A percentile compares a stretch with the other conserved stretches of the same genome.
phyloP scores from a whole-genome alignment of 2,797 vertebrate species.

The Liparis tanakae region DNA sequence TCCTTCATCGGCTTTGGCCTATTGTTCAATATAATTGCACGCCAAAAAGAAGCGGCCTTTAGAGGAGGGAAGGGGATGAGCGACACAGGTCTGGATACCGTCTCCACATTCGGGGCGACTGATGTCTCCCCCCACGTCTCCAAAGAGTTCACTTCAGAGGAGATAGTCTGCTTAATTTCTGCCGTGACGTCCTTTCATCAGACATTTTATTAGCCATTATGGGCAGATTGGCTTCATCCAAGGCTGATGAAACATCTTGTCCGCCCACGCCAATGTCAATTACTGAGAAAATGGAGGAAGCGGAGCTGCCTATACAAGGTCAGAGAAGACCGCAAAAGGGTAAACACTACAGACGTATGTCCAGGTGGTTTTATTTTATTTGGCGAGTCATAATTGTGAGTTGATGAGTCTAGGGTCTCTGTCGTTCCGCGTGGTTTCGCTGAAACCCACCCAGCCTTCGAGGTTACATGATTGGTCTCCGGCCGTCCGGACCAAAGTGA shows the following conservation, averaged over 20 bases:
- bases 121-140: constrained; percentile 52
- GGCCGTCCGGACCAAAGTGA: constrained; percentile 1
- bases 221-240: constrained; percentile 50
- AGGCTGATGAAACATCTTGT: constrained; percentile 50
- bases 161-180: constrained; percentile 59
- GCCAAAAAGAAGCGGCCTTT: constrained; percentile 56
- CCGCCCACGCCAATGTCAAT: constrained; percentile 40
- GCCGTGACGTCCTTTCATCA: constrained; percentile 56
- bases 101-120: constrained; percentile 39
- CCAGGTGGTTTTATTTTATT: constrained; percentile 29
- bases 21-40: constrained; percentile 83
- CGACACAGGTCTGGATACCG: constrained; percentile 59
- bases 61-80: constrained; percentile 49
- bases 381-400: constrained; percentile 20
- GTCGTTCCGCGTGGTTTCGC: constrained; percentile 1
- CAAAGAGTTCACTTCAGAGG: constrained; percentile 61
- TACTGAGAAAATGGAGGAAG: constrained; percentile 49
- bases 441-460: neutral
- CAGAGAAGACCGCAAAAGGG: constrained; percentile 25
- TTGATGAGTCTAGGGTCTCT: constrained; percentile 1
- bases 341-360: constrained; percentile 12
- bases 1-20: constrained; percentile 79
- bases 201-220: constrained; percentile 56
- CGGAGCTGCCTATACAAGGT: constrained; percentile 30
- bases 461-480: neutral